phyloP scores from a whole-genome alignment of 2,888 invertebrate species.

The Diarsia rubi region DNA sequence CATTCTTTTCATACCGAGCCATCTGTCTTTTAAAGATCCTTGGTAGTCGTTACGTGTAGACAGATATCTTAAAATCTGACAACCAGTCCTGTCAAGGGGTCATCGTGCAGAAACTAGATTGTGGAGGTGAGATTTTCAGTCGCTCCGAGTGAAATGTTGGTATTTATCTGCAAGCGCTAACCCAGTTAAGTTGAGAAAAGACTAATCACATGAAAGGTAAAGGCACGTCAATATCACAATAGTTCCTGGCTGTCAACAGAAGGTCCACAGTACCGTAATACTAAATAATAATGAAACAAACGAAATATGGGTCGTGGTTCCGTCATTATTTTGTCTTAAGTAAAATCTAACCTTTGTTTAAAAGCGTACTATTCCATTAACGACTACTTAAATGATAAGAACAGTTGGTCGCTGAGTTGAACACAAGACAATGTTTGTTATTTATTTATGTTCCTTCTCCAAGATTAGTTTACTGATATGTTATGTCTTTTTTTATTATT shows the following conservation, averaged over 20 bases:
- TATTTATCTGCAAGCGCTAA: background rate
- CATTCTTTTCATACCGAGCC: background rate
- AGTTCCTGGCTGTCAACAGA: background rate
- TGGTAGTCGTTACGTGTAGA: background rate
- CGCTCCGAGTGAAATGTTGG: background rate
- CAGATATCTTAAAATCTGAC: no score
- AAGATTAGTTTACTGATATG: no score
- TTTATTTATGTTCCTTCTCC: no score
- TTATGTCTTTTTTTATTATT: no score
- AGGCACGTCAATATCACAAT: background rate
- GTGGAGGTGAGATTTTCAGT: background rate
- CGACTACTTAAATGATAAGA: no score
- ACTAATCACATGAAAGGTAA: background rate
- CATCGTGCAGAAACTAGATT: no score
- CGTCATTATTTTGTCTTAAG: no score
- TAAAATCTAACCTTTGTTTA: no score
- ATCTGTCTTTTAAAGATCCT: background rate
- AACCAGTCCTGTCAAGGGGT: background rate
- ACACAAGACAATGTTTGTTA: no score
- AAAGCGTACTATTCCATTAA: no score
- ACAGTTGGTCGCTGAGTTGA: no score
- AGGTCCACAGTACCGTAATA: background rate
- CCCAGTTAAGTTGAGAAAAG: background rate
- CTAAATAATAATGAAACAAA: conserved; percentile 6
- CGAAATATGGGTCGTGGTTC: background rate